Evolutionary conservation across 1,140 invertebrate species (phyloP), one percentile per base, ranked within the genome.

Genomic region (Drosophila triauraria): DNA sequence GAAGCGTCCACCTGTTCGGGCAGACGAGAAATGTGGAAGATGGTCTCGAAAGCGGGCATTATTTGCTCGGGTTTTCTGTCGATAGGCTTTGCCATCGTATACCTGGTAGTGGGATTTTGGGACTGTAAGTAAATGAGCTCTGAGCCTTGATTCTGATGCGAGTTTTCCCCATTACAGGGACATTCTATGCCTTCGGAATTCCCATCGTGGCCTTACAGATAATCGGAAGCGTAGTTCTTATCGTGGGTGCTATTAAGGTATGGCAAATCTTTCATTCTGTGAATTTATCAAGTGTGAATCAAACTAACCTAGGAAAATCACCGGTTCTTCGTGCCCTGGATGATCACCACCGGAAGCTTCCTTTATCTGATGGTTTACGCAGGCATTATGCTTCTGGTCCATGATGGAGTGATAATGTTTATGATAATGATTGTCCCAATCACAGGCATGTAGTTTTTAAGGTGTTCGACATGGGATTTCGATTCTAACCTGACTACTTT

Each of bases 251-350:
- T n/a, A 9, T 44, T 25, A 17, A 4, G 23, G 56, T 58, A 44
- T 25, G 15, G 48, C 13, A 0, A 3, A 7, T n/a, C 3, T 15
- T 32, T 0, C 7, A 15, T 20, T 48, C 8, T 10, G 4, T 3
- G 23, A 54, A 54, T n/a, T 10, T 4, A 23, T 23, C 20, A 15
- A 25, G 13, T n/a, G 0, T 15, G 23, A 23, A n/a, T 40, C 4
- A 46, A 48, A 48, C 13, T 13, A 10, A 17, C 23, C 15, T 12
- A 70, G 48, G 20, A 40, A 1, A 44, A 51, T 3, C 50, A 70
- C 32, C 64, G n/a, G 2, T 17, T 65, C 2, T 65, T 25, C n/a
- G 23, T 70, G 3, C 61, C 67, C 12, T 70, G 67, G 67, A 65
- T 70, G 67, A 38, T 46, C 20, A 65, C 47, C 30, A 67, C 38